Evolutionary conservation across 92 coral and sea anemone genomes (phyloP).

Genomic region (Porites lobata): DNA sequence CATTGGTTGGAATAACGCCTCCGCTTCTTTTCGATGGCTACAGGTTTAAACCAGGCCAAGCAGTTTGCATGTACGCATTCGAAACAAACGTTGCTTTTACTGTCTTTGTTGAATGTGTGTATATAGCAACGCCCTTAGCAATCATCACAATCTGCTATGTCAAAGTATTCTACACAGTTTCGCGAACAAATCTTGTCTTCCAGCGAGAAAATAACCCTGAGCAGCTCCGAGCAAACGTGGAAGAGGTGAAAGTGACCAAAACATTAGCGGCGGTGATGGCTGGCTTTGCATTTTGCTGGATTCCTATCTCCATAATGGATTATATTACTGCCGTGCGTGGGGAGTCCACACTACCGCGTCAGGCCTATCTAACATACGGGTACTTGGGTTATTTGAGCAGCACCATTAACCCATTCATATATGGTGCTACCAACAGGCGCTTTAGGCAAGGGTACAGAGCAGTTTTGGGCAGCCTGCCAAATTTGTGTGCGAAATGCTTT

Average conservation of each 20-base stretch:
- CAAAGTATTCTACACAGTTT: slow-evolving; percentile 60
- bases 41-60: slow-evolving; percentile 75
- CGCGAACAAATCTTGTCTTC: slow-evolving; percentile 57
- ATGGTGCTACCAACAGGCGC: slow-evolving; percentile 67
- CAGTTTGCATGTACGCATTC: slow-evolving; percentile 76
- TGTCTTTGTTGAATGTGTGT: slow-evolving; percentile 53
- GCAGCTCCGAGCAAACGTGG: slow-evolving; percentile 73
- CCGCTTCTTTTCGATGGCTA: slow-evolving; percentile 60
- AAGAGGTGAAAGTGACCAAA: slow-evolving; percentile 79
- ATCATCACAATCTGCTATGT: slow-evolving; percentile 61
- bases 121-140: slow-evolving; percentile 41
- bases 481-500: not conserved
- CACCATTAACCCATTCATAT: slow-evolving; percentile 78
- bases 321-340: slow-evolving; percentile 17
- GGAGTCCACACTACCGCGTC: slow-evolving; percentile 52
- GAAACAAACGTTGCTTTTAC: slow-evolving; percentile 66
- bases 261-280: slow-evolving; percentile 68
- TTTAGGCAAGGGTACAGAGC: slow-evolving; percentile 66
- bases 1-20: slow-evolving; percentile 61
- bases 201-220: slow-evolving; percentile 18
- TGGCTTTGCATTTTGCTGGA: slow-evolving; percentile 80
- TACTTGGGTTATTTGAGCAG: slow-evolving; percentile 70
- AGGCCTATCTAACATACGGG: slow-evolving; percentile 69
- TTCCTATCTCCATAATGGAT: slow-evolving; percentile 57
- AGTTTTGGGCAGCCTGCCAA: slow-evolving; percentile 1